A percentile compares a stretch with the other conserved stretches of the same genome.
Evolutionary conservation across 2,888 invertebrate genomes (phyloP).

Genomic region (Xylota sylvarum): DNA sequence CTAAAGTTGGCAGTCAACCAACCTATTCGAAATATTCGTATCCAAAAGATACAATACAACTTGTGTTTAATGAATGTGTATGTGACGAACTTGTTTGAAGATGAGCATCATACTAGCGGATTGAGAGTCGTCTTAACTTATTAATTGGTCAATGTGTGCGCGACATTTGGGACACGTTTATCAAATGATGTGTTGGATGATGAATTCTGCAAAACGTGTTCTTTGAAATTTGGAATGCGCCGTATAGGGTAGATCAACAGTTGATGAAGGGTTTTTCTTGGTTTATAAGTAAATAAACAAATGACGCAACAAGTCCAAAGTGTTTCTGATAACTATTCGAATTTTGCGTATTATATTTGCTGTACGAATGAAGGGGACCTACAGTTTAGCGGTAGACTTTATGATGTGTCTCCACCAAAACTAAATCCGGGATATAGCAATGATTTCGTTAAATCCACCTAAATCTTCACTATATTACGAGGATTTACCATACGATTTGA

Average conservation of each 20-base stretch:
- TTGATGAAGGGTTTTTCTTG: not conserved
- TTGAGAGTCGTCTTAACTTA: not conserved
- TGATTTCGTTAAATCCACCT: too few species aligned
- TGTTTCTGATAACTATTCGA: too few species aligned
- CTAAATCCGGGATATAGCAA: too few species aligned
- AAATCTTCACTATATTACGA: too few species aligned
- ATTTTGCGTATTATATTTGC: too few species aligned
- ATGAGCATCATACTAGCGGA: constrained; percentile 51
- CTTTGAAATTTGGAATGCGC: not conserved
- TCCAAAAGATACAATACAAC: constrained; percentile 2
- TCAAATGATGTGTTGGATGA: not conserved
- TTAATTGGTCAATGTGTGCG: not conserved
- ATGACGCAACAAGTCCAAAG: too few species aligned
- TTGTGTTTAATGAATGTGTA: constrained; percentile 10
- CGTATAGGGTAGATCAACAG: not conserved
- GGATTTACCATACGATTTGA: too few species aligned
- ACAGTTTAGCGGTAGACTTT: too few species aligned
- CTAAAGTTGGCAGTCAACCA: constrained; percentile 7
- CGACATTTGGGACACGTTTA: constrained; percentile 7
- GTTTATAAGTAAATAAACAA: too few species aligned
- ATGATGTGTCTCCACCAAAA: too few species aligned
- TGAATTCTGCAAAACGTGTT: not conserved
- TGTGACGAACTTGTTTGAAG: constrained; percentile 52
- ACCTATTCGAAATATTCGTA: not conserved
- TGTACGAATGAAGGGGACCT: too few species aligned